phyloP scores from a whole-genome alignment of 2,113 vertebrate species.

The Sorex fumeus region DNA sequence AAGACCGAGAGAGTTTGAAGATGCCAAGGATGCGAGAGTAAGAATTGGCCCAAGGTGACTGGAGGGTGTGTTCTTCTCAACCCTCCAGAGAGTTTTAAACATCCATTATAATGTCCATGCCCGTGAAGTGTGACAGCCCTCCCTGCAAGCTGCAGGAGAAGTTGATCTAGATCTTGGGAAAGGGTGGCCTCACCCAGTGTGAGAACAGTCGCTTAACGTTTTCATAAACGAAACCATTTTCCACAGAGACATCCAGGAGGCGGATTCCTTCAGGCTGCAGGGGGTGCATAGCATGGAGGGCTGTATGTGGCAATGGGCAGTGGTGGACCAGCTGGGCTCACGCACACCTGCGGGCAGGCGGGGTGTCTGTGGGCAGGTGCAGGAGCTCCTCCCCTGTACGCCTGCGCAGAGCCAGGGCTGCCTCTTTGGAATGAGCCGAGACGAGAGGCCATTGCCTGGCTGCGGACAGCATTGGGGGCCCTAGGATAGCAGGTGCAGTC shows the following conservation, averaged over 20 bases:
- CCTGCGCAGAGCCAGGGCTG: fast-evolving
- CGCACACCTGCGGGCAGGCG: neutral
- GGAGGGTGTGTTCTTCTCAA: neutral
- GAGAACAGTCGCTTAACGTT: neutral
- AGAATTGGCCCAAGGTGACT: neutral
- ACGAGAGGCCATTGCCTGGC: neutral
- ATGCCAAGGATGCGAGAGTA: too few relatives aligned
- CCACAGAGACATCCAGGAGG: neutral
- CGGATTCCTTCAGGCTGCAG: neutral
- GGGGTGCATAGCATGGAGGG: too few relatives aligned
- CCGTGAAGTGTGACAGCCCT: neutral
- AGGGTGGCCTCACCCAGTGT: neutral
- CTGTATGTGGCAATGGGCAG: neutral
- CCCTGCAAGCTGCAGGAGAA: neutral
- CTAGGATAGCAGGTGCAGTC: conserved; percentile 85
- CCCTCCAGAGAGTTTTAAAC: neutral
- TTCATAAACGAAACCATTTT: conserved; percentile 66
- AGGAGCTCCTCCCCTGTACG: fast-evolving
- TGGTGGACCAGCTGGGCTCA: neutral
- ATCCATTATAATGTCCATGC: neutral
- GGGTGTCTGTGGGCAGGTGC: neutral
- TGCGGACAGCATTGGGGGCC: neutral
- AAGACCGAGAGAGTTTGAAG: neutral
- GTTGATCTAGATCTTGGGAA: neutral
- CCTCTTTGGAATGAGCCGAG: neutral